phyloP scores from a whole-genome alignment of 2,797 vertebrate species.

The Vespertilio murinus region DNA sequence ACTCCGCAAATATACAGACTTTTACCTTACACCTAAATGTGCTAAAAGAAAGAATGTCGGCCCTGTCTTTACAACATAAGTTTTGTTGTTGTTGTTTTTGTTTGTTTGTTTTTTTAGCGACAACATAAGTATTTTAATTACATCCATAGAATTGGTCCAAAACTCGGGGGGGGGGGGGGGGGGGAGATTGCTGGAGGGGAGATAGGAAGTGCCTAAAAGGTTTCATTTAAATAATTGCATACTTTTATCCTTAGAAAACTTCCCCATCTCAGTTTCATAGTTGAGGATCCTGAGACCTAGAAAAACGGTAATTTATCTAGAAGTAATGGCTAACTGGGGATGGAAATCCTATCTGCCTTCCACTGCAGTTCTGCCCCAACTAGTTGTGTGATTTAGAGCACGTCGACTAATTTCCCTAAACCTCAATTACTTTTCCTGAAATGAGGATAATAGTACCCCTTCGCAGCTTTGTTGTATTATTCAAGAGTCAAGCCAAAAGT shows the following conservation, averaged over 20 bases:
- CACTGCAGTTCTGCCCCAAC: background rate
- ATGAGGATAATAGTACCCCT: background rate
- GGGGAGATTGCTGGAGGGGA: accelerated
- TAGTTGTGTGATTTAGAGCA: background rate
- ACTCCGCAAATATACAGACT: background rate
- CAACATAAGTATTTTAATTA: background rate
- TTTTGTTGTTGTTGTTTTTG: background rate
- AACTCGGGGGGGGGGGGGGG: background rate
- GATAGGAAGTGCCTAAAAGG: background rate
- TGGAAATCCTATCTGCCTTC: background rate
- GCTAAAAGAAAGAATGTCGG: background rate
- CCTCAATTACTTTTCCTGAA: constrained; percentile 5
- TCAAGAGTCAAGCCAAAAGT: constrained; percentile 7
- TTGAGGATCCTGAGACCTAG: background rate
- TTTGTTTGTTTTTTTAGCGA: too few species aligned
- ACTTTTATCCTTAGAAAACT: background rate
- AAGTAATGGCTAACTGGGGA: background rate
- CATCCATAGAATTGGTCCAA: background rate
- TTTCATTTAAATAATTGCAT: background rate
- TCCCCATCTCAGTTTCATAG: background rate
- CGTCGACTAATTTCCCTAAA: background rate
- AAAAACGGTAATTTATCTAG: constrained; percentile 3
- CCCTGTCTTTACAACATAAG: background rate
- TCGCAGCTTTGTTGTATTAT: background rate
- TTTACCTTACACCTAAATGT: background rate